Evolutionary conservation across 2,888 invertebrate genomes (phyloP).

Genomic region (Stenoptilia bipunctidactyla): DNA sequence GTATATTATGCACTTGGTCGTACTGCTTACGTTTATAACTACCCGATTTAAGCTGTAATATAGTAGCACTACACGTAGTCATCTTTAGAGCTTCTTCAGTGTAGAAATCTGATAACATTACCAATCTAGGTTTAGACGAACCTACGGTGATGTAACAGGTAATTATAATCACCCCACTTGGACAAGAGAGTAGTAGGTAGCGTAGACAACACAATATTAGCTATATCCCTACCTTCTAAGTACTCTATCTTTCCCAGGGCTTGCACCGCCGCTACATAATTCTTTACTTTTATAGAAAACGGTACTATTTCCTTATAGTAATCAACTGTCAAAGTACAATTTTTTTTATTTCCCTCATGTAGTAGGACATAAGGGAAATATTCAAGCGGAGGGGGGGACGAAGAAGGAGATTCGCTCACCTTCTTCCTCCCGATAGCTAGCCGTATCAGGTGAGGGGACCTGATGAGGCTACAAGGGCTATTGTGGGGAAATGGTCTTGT

Average conservation of each 20-base stretch:
- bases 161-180: slow-evolving; percentile 16
- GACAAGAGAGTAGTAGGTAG: slow-evolving; percentile 6
- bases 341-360: slow-evolving; percentile 3
- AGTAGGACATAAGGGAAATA: no score
- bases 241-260: slow-evolving; percentile 2
- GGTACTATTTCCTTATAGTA: slow-evolving; percentile 5
- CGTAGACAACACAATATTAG: slow-evolving; percentile 5
- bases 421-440: no score
- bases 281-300: slow-evolving; percentile 7
- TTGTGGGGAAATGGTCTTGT: no score
- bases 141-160: background rate
- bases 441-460: no score
- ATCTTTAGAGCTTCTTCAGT: slow-evolving; percentile 11
- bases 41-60: background rate
- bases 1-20: no score
- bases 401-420: no score
- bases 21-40: no score
- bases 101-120: slow-evolving; percentile 12
- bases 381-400: no score
- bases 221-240: slow-evolving; percentile 1
- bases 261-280: slow-evolving; percentile 6
- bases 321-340: slow-evolving; percentile 2
- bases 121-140: slow-evolving; percentile 7
- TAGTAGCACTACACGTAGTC: background rate
- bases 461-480: no score